These are phyloP conservation scores for Cliona cf. orientalis DNA, from an alignment of 37 sponge, comb jelly and placozoan genomes.

Conservation along the genomic window DNA sequence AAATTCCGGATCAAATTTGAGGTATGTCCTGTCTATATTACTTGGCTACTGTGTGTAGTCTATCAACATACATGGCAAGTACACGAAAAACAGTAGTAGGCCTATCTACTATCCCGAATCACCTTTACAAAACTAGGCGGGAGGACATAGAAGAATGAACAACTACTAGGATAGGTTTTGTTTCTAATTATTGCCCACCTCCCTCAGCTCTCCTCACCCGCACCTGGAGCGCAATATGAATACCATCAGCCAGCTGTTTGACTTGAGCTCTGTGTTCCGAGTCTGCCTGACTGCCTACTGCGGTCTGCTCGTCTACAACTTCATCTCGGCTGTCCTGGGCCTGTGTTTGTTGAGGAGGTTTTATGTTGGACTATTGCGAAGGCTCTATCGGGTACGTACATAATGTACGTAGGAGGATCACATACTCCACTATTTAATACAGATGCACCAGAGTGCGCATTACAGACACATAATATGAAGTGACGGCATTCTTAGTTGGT, in stretches of 20 bases:
- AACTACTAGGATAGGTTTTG: not conserved
- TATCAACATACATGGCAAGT: too few species aligned
- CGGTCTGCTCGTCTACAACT: conserved; percentile 58
- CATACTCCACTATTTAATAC: not conserved
- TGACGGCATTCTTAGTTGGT: not conserved
- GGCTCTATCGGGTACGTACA: conserved; percentile 37
- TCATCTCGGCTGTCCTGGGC: conserved; percentile 59
- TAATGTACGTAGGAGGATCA: not conserved
- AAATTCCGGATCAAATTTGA: too few species aligned
- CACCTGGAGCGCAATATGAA: not conserved
- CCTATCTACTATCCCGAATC: not conserved
- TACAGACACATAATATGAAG: not conserved
- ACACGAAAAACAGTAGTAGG: not conserved
- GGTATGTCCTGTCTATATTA: too few species aligned
- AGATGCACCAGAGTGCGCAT: not conserved
- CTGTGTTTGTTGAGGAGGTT: conserved; percentile 38
- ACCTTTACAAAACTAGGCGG: not conserved
- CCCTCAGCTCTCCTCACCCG: not conserved
- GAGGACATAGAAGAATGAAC: not conserved
- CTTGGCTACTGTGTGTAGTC: too few species aligned
- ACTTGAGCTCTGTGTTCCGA: not conserved
- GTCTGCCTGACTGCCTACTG: conserved; percentile 33
- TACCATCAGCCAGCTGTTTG: not conserved
- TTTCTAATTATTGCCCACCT: not conserved
- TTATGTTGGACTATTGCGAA: conserved; percentile 47